Percentiles rank a stretch among this genome's conserved stretches.
phyloP scores from a whole-genome alignment of 1,140 invertebrate genomes.

The Helicoverpa armigera region DNA sequence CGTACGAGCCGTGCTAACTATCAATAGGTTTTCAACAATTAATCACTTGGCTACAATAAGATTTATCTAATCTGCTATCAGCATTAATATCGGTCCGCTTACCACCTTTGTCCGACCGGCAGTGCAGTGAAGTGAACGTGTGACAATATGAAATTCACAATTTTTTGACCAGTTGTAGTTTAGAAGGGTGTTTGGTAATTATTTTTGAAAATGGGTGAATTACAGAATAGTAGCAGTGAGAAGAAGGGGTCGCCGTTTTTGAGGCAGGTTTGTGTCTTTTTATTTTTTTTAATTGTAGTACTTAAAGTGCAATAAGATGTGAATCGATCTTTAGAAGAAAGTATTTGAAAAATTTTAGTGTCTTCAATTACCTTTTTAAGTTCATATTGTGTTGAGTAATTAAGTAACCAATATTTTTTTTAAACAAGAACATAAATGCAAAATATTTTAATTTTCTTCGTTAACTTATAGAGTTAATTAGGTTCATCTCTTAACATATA shows the following conservation, averaged over 20 bases:
- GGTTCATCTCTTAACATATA: no score
- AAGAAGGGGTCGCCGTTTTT: constrained; percentile 17
- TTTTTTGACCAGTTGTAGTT: not conserved
- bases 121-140: constrained; percentile 10
- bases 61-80: constrained; percentile 23
- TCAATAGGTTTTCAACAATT: not conserved
- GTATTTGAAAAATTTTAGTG: not conserved
- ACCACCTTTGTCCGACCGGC: not conserved
- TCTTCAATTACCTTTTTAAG: no score
- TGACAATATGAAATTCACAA: not conserved
- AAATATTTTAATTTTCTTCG: no score
- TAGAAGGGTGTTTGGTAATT: not conserved
- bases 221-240: constrained; percentile 1
- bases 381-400: no score
- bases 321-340: not conserved
- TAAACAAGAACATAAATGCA: no score
- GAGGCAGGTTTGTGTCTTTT: constrained; percentile 28
- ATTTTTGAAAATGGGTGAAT: constrained; percentile 27
- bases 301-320: not conserved
- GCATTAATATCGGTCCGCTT: not conserved
- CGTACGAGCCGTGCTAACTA: not conserved
- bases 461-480: no score
- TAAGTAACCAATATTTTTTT: no score
- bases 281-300: not conserved
- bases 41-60: not conserved